Conservation (phyloP, 35 echinoderm and acorn worm genomes). For the Hemicentrotus pulcherrimus region DNA sequence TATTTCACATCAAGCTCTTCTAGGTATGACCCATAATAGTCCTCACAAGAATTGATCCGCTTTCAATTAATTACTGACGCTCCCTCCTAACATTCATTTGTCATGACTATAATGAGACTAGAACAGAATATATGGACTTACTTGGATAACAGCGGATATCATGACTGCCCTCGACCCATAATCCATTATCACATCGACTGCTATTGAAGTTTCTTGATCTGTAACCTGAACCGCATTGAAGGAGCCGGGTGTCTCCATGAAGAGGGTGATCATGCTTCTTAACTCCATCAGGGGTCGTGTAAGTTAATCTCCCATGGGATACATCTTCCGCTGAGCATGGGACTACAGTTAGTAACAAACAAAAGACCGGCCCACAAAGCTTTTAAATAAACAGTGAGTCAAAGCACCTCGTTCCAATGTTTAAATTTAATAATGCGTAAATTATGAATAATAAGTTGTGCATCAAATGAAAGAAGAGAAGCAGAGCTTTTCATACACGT, state of each 20-base stretch:
- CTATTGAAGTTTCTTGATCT: not conserved
- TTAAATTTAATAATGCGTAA: too few relatives aligned
- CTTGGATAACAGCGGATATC: not conserved
- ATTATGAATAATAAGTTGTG: too few relatives aligned
- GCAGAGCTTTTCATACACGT: too few relatives aligned
- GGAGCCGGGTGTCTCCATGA: not conserved
- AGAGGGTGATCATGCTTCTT: not conserved
- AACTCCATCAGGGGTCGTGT: not conserved
- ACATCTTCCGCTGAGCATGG: not conserved
- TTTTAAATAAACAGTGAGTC: too few relatives aligned
- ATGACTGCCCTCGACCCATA: not conserved
- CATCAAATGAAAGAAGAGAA: too few relatives aligned
- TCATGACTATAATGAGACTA: not conserved
- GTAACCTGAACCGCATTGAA: not conserved
- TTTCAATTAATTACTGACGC: not conserved
- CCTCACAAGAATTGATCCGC: not conserved
- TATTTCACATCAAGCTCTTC: not conserved
- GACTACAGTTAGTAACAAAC: not conserved
- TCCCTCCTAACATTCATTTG: not conserved
- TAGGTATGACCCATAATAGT: not conserved
- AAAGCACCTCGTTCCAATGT: too few relatives aligned
- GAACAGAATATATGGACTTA: not conserved
- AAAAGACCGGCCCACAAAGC: too few relatives aligned
- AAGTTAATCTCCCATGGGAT: not conserved
- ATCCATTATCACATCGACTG: not conserved